Evolutionary conservation across 2,797 vertebrate species (phyloP).

Genomic region (Geotrypetes seraphini): DNA sequence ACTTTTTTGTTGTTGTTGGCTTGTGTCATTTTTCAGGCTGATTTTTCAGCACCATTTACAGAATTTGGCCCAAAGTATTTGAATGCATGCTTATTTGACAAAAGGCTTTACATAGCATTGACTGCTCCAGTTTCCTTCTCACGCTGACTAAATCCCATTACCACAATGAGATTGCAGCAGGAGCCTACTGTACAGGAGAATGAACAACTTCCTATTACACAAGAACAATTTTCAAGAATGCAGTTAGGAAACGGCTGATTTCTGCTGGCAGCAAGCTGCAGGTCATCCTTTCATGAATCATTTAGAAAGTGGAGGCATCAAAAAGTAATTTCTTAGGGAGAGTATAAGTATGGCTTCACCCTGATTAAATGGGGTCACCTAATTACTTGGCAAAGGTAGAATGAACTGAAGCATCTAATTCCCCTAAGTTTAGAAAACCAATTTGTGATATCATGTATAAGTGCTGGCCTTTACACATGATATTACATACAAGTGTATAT

Average conservation of each 20-base stretch:
- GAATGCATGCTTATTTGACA: slow-evolving; percentile 12
- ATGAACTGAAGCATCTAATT: slow-evolving; percentile 26
- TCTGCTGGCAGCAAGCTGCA: slow-evolving; percentile 7
- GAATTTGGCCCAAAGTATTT: too few species aligned
- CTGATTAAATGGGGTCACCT: slow-evolving; percentile 24
- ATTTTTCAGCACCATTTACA: too few species aligned
- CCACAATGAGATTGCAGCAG: neutral
- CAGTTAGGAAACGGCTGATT: slow-evolving; percentile 16
- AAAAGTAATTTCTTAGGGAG: slow-evolving; percentile 11
- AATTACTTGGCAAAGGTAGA: slow-evolving; percentile 34
- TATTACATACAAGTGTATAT: too few species aligned
- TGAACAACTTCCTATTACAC: slow-evolving; percentile 10
- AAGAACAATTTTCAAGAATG: slow-evolving; percentile 16
- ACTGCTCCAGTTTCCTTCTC: slow-evolving; percentile 16
- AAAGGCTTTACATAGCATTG: slow-evolving; percentile 10
- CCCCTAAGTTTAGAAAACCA: too few species aligned
- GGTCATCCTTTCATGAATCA: slow-evolving; percentile 21
- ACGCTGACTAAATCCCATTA: slow-evolving; percentile 13
- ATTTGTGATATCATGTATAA: too few species aligned
- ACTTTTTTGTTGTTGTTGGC: too few species aligned
- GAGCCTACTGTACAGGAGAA: neutral
- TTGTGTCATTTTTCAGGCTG: too few species aligned
- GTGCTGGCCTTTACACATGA: too few species aligned
- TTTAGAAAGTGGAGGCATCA: slow-evolving; percentile 12
- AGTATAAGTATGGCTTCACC: slow-evolving; percentile 13